Evolutionary conservation across 2,113 vertebrate genomes (phyloP).

Genomic region (Myotis davidii): DNA sequence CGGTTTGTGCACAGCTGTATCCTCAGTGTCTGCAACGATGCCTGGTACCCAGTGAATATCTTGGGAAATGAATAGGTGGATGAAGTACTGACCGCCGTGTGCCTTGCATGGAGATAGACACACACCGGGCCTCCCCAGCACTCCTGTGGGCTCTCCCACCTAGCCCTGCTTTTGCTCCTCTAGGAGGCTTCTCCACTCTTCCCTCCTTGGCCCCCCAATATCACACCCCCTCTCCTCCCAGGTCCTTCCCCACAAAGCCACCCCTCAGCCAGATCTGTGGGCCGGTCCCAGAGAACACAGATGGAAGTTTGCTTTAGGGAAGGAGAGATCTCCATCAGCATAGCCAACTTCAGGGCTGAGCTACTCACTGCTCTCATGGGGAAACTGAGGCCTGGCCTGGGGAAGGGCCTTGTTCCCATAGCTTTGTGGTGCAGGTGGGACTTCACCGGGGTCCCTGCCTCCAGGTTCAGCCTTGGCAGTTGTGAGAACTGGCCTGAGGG

Average conservation of each 20-base stretch:
- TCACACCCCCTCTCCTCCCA: not conserved
- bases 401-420: not conserved
- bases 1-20: not conserved
- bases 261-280: not conserved
- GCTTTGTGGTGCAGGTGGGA: not conserved
- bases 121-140: accelerated
- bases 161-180: not conserved
- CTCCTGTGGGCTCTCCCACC: no score
- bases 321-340: not conserved
- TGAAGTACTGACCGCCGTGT: not conserved
- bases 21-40: not conserved
- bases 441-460: not conserved
- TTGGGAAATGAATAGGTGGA: not conserved
- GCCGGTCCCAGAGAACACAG: not conserved
- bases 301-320: not conserved
- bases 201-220: not conserved
- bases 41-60: not conserved
- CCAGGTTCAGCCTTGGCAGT: not conserved
- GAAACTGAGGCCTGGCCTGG: not conserved
- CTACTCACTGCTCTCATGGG: not conserved
- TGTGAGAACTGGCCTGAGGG: not conserved
- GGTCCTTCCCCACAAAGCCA: not conserved
- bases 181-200: not conserved
- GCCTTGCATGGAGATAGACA: not conserved
- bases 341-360: not conserved